These are phyloP conservation scores for Dryomyza anilis DNA, from an alignment of 2,888 invertebrate genomes.

Conservation along the genomic window DNA sequence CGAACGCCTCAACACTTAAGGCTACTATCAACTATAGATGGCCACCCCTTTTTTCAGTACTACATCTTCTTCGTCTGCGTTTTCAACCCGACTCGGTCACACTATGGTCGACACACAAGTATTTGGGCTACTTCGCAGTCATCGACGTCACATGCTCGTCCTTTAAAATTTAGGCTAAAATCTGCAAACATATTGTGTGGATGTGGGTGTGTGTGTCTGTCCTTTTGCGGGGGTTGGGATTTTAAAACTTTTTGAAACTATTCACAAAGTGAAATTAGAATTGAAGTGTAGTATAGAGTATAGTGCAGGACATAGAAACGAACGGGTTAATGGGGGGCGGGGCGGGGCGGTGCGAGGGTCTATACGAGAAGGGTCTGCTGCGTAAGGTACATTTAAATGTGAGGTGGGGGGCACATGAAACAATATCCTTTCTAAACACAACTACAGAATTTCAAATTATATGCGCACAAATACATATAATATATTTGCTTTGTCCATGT, in stretches of 20 bases:
- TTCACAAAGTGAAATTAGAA: constrained; percentile 38
- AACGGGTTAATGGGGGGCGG: constrained; percentile 16
- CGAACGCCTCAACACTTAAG: no score
- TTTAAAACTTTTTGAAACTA: constrained; percentile 45
- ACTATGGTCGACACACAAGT: neutral
- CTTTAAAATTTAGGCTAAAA: constrained; percentile 17
- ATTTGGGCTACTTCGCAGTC: constrained; percentile 1
- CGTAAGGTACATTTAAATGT: no score
- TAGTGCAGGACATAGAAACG: constrained; percentile 1
- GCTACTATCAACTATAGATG: no score
- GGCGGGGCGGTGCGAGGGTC: neutral
- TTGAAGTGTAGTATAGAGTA: neutral
- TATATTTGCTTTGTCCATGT: neutral
- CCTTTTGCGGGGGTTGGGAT: constrained; percentile 36
- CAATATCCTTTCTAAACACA: neutral
- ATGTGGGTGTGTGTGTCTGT: neutral
- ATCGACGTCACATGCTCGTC: constrained; percentile 9
- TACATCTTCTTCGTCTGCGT: neutral
- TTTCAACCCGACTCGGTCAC: neutral
- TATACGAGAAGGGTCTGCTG: neutral
- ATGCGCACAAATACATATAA: neutral
- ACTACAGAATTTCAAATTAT: neutral
- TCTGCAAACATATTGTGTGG: neutral
- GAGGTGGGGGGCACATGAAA: neutral
- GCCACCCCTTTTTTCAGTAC: no score